A percentile compares a stretch with the other conserved stretches of the same genome.
phyloP scores from a whole-genome alignment of 2,797 vertebrate genomes.

The Florisuga fusca region DNA sequence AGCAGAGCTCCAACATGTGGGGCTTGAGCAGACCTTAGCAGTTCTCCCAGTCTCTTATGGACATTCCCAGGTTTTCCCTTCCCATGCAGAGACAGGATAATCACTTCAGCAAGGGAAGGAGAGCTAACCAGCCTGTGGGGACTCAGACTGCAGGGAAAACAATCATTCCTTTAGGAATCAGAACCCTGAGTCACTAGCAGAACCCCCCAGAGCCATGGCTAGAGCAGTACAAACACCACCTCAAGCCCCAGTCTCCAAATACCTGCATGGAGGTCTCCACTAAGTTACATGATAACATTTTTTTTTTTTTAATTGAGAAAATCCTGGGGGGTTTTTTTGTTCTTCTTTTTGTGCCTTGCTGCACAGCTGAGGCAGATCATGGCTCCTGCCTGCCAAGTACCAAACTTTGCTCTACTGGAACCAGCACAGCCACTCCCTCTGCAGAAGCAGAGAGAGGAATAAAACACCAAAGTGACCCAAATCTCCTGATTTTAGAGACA shows the following conservation, averaged over 20 bases:
- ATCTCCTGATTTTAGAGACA: background rate
- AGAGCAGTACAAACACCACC: background rate
- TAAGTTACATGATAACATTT: background rate
- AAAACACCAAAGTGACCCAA: too few species aligned
- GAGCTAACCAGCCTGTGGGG: background rate
- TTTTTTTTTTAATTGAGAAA: background rate
- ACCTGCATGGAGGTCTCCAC: background rate
- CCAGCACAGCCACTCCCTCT: background rate
- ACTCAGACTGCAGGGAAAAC: background rate
- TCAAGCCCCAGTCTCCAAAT: background rate
- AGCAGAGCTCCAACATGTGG: background rate
- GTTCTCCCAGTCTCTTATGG: background rate
- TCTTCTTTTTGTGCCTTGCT: background rate
- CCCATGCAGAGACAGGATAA: background rate
- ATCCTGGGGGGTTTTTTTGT: too few species aligned
- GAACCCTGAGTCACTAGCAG: too few species aligned
- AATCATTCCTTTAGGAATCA: background rate
- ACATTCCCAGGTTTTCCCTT: background rate
- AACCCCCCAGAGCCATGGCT: background rate
- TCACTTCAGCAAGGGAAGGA: background rate
- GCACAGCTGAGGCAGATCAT: background rate
- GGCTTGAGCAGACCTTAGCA: background rate
- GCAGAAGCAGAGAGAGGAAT: background rate
- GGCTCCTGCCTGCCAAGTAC: background rate
- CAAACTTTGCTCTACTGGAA: background rate